Evolutionary conservation across 1,140 invertebrate species (phyloP).

Genomic region (Eriocheir sinensis): DNA sequence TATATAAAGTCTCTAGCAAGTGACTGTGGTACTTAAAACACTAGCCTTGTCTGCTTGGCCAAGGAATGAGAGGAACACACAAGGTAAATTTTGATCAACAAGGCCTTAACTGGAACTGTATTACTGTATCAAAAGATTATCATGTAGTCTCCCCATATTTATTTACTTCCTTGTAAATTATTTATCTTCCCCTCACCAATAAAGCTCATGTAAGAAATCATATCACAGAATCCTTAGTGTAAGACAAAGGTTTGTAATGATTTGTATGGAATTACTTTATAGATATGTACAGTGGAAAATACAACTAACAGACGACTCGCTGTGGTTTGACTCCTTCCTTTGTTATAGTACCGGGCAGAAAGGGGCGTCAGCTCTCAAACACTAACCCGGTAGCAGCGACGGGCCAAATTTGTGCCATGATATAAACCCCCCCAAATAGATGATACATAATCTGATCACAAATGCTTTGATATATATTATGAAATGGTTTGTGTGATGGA

Average conservation of each 20-base stretch:
- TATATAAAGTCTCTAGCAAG: neutral
- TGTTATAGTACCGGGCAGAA: too few species aligned
- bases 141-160: constrained; percentile 50
- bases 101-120: constrained; percentile 69
- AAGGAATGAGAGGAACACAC: neutral
- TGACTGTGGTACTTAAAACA: constrained; percentile 2
- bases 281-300: constrained; percentile 75
- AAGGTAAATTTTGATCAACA: constrained; percentile 40
- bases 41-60: neutral
- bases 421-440: too few species aligned
- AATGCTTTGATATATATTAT: too few species aligned
- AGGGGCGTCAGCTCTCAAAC: too few species aligned
- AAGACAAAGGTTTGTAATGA: constrained; percentile 73
- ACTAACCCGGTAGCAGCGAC: too few species aligned
- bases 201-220: constrained; percentile 43
- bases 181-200: constrained; percentile 35
- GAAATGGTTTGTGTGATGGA: too few species aligned
- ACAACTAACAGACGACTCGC: constrained; percentile 60
- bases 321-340: neutral
- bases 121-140: constrained; percentile 66
- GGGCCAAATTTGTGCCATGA: too few species aligned
- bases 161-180: constrained; percentile 59
- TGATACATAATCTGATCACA: too few species aligned
- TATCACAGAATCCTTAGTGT: constrained; percentile 54
- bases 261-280: constrained; percentile 75